These are phyloP conservation scores for Eupithecia insigniata DNA, from an alignment of 2,888 invertebrate species.

Conservation along the genomic window DNA sequence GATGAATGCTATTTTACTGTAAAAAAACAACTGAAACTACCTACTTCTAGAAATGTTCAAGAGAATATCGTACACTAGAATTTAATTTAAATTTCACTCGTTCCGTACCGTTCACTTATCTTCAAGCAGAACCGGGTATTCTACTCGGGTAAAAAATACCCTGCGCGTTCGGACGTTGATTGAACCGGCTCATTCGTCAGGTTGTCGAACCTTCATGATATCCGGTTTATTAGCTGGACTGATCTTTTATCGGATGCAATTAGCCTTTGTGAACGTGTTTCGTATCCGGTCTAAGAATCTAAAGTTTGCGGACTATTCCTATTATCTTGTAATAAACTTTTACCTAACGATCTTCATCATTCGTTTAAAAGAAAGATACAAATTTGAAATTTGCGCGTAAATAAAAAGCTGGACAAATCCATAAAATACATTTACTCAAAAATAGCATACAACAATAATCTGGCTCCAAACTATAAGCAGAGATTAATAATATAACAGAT, in stretches of 20 bases:
- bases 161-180: conserved; percentile 63
- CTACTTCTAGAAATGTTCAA: neutral
- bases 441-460: too few species aligned
- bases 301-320: neutral
- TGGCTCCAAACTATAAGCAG: too few species aligned
- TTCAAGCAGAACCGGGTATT: conserved; percentile 26
- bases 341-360: neutral
- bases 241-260: conserved; percentile 51
- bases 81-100: conserved; percentile 43
- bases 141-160: conserved; percentile 61
- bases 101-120: conserved; percentile 28
- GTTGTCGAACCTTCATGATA: conserved; percentile 60
- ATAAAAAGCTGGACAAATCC: too few species aligned
- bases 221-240: conserved; percentile 67
- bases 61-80: conserved; percentile 19
- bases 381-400: neutral
- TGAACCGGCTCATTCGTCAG: conserved; percentile 64
- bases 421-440: too few species aligned
- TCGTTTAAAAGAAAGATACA: neutral
- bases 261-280: conserved; percentile 32
- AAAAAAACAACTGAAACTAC: conserved; percentile 8
- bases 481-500: too few species aligned
- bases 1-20: neutral
- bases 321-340: neutral
- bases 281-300: conserved; percentile 10